Evolutionary conservation across 2,113 vertebrate genomes (phyloP), one percentile per base, ranked within the genome.

Genomic region (Pterocles gutturalis): DNA sequence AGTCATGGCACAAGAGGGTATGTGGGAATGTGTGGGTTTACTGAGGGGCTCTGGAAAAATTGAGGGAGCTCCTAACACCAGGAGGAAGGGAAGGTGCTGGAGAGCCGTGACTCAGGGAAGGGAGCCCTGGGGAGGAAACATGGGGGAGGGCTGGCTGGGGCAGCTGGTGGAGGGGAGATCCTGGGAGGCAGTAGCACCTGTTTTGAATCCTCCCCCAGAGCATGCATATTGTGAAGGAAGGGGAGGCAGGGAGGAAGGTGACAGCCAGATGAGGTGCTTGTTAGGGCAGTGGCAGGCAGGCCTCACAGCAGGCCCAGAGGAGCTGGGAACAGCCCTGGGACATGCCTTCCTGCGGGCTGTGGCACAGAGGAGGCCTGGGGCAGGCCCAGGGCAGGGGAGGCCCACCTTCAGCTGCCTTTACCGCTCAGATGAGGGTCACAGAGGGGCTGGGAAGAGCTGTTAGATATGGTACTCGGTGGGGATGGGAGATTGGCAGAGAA

Each of bases 351-450:
- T 22, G 64, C 16, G 22, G 60, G 13, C 8, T 5, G 13, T 2
- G 5, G 36, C 18, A 20, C 7, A 1, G 2, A 7, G 53, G 9
- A 43, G 29, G 43, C 13, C 36, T 26, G 8, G 10, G 29, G 16
- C 26, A 33, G 58, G 21, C 6, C 24, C 5, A 2, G 5, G 4
- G 3, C 0, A 0, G 2, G 4, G 9, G 3, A 45, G 5, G 8
- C 1, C n/a, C 3, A 2, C 34, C 51, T 22, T 26, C 48, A 26
- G 10, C 10, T 33, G 11, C 3, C 10, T 71, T 3, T 38, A 34
- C 48, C 17, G 7, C 17, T 16, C 0, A 0, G 25, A 5, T 1
- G 0, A 29, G 3, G 3, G 15, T 5, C 15, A 18, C 13, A 3
- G 1, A 0, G 0, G 2, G 17, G 8, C 1, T 60, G 20, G 6